Conservation (phyloP, 2,113 vertebrate species). For the Coptodon bakossiorum region DNA sequence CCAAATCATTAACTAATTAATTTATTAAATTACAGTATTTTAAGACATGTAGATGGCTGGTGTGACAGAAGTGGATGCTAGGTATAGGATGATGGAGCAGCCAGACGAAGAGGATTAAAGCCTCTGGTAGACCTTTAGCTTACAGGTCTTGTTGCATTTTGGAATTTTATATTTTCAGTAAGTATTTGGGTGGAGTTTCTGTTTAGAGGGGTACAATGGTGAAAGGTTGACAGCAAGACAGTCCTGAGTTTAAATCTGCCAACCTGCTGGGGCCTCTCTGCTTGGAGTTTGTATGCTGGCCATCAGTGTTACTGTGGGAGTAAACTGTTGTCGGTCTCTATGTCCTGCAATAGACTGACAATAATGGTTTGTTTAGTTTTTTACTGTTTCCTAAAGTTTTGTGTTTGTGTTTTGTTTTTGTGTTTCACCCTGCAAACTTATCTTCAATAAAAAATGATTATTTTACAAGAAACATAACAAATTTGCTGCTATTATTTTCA, state of each 20-base stretch:
- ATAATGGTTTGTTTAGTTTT: background rate
- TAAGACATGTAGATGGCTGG: background rate
- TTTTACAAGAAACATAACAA: accelerated
- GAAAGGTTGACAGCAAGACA: background rate
- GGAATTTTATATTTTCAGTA: background rate
- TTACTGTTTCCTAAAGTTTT: background rate
- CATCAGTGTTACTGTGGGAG: background rate
- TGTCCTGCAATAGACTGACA: background rate
- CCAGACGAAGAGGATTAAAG: background rate
- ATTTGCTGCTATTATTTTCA: background rate
- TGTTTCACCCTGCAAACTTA: accelerated
- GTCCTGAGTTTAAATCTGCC: background rate
- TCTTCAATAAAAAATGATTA: accelerated
- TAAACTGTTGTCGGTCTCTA: accelerated
- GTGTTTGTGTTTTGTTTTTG: background rate
- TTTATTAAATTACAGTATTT: background rate
- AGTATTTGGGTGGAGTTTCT: background rate
- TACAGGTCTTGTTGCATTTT: background rate
- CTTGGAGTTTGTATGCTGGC: background rate
- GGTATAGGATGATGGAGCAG: background rate
- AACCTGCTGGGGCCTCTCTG: background rate
- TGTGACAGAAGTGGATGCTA: background rate
- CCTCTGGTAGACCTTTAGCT: background rate
- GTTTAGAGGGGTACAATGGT: background rate
- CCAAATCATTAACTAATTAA: background rate